Evolutionary conservation across 37 sponge, comb jelly and placozoan species (phyloP).

Genomic region (Mnemiopsis leidyi): DNA sequence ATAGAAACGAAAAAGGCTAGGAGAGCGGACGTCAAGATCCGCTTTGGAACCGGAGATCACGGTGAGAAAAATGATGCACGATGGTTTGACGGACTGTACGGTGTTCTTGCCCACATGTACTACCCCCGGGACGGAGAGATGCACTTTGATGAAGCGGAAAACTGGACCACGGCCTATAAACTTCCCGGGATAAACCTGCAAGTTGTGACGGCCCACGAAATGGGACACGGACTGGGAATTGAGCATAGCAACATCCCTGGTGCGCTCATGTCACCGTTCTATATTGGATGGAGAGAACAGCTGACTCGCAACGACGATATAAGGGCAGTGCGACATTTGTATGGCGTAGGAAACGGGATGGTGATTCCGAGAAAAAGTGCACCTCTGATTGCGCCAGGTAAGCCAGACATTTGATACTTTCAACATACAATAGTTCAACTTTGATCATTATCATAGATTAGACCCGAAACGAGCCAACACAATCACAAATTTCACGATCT

Average conservation of each 20-base stretch:
- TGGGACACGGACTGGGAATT: constrained; percentile 59
- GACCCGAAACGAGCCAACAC: too few species aligned
- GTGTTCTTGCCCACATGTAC: constrained; percentile 60
- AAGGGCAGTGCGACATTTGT: background rate
- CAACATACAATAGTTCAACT: too few species aligned
- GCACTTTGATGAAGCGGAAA: constrained; percentile 56
- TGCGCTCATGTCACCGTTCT: constrained; percentile 15
- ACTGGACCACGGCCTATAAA: background rate
- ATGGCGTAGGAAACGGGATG: background rate
- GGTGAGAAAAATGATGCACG: background rate
- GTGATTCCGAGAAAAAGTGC: background rate
- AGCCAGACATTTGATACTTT: too few species aligned
- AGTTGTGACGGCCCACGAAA: constrained; percentile 9
- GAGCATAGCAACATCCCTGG: background rate
- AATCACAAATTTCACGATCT: too few species aligned
- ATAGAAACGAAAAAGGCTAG: background rate
- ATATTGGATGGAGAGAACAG: background rate
- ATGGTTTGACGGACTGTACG: background rate
- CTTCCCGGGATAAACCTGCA: constrained; percentile 14
- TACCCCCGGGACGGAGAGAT: constrained; percentile 43
- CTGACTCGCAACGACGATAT: background rate
- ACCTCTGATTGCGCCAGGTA: background rate
- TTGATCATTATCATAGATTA: too few species aligned
- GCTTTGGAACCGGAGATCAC: background rate
- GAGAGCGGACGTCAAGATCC: background rate